Base-by-base conservation (phyloP, 1,140 invertebrate species). In the Caerostris extrusa region DNA sequence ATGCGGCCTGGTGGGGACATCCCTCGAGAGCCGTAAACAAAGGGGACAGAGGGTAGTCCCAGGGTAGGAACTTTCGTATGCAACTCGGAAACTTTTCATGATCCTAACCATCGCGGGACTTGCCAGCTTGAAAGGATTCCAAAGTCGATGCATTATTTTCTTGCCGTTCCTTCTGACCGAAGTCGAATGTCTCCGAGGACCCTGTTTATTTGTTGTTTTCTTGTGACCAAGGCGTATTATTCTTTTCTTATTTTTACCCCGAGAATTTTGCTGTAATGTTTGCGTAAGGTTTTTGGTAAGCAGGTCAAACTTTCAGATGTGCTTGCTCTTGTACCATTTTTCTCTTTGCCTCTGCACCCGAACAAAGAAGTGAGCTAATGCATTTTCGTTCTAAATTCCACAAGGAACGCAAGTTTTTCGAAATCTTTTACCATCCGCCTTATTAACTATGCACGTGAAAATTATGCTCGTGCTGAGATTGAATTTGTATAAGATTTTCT, bases 71-170 rank as follows among this genome's bases (percentile, higher is more conserved):
- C 57, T 60, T 87, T 64, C 85, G 58, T 87, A 87, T 87, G 58
- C 58, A 87, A 87, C 58, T 87, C 34, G 57, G 55, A 87, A 87
- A 87, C 57, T 87, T 87, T 87, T 87, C 85, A 87, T 87, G 85
- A 87, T 87, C 57, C 60, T 12, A 34, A 53, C 10, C 58, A 87
- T 53, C 85, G 3, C 34, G 85, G 60, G 85, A 87, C 57, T 12
- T 87, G 19, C 57, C 57, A 53, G 34, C 58, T 64, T 60, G 57
- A 61, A 87, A 61, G 58, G 34, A 87, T 61, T 87, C 85, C 57
- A 87, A 61, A 61, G 34, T 87, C 58, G 34, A 60, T 50, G 10
- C 34, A 87, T 61, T 61, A 60, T 61, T 87, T 87, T 34, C 19
- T 58, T 64, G 7, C 58, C 34, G 34, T 7, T n/a, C 14, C 19